Evolutionary conservation across 2,888 invertebrate species (phyloP).

Genomic region (Pristionchus exspectatus): DNA sequence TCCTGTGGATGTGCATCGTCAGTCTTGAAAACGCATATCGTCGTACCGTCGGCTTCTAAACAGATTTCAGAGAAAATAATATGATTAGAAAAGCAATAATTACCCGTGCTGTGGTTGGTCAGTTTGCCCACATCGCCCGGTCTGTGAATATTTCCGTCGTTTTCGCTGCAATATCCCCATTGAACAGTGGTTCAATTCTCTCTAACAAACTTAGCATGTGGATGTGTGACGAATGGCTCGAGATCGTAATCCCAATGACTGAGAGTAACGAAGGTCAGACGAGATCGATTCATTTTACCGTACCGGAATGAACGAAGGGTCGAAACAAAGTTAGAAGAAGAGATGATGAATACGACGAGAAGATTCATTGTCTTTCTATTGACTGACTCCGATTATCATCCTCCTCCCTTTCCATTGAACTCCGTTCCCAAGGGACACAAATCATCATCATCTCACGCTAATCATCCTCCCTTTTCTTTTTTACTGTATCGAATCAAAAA

Average conservation of each 20-base stretch:
- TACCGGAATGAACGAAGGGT: slow-evolving; percentile 7
- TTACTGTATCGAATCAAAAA: background rate
- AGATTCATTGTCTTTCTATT: background rate
- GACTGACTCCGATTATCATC: background rate
- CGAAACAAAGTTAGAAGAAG: background rate
- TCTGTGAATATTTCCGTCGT: background rate
- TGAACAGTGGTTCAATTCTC: background rate
- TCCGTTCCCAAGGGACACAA: background rate
- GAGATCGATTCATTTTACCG: slow-evolving; percentile 4
- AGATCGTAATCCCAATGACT: slow-evolving; percentile 15
- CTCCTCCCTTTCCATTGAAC: background rate
- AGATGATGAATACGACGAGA: background rate
- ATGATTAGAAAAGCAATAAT: background rate
- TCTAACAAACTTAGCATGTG: background rate
- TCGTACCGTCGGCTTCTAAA: slow-evolving; percentile 6
- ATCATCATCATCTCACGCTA: slow-evolving; percentile 9
- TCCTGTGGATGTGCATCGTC: background rate
- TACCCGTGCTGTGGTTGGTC: background rate
- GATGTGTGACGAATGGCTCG: background rate
- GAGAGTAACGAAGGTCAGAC: background rate
- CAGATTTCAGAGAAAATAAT: background rate
- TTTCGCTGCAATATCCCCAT: background rate
- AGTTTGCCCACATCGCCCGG: background rate
- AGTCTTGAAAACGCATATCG: background rate
- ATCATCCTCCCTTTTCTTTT: background rate